A percentile compares a stretch with the other conserved stretches of the same genome.
These are phyloP conservation scores for Melanotaenia pygmaea DNA, from an alignment of 2,797 vertebrate species.

Conservation along the genomic window DNA sequence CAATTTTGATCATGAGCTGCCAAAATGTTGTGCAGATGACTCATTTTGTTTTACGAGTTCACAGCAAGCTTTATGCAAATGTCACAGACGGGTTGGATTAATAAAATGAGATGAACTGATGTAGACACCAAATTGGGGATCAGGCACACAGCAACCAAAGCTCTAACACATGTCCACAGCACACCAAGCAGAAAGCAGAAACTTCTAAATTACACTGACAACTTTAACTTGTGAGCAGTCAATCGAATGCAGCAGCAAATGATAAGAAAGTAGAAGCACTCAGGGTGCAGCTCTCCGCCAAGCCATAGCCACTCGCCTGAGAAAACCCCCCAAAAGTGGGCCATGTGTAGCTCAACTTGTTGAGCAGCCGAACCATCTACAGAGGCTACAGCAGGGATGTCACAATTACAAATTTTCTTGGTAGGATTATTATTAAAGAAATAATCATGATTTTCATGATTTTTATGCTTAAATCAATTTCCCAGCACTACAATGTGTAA, in stretches of 20 bases:
- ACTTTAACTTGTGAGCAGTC: neutral
- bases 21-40: conserved; percentile 35
- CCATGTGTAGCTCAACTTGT: too few species aligned
- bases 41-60: conserved; percentile 30
- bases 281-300: too few species aligned
- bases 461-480: too few species aligned
- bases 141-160: neutral
- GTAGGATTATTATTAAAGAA: too few species aligned
- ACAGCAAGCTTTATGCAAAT: conserved; percentile 22
- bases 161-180: too few species aligned
- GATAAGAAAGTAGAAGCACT: neutral
- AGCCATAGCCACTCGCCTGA: too few species aligned
- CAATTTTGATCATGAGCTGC: conserved; percentile 34
- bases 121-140: conserved; percentile 5
- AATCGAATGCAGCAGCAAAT: neutral
- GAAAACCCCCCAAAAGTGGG: too few species aligned
- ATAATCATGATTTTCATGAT: too few species aligned
- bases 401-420: too few species aligned
- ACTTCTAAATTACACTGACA: neutral
- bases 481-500: too few species aligned
- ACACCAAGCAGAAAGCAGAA: neutral
- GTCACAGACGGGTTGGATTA: conserved; percentile 19
- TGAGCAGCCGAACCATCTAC: too few species aligned
- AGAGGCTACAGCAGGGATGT: too few species aligned
- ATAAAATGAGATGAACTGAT: conserved; percentile 12